These are phyloP conservation scores for Sceliomorpha sp. DNA, from an alignment of 2,888 invertebrate genomes.

Conservation along the genomic window DNA sequence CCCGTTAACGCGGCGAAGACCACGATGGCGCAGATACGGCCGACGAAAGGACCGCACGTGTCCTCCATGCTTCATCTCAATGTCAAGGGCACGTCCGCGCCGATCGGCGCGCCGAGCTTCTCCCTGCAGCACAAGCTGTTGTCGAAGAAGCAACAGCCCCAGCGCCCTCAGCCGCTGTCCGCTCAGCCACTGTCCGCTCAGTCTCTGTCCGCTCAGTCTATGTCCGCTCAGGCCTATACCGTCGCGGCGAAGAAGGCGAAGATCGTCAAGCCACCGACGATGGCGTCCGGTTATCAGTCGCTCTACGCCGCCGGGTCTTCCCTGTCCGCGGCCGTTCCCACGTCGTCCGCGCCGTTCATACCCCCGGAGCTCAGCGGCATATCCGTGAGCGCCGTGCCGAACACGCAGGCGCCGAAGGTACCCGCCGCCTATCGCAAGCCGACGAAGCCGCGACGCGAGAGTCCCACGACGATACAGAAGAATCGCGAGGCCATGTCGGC, in stretches of 20 bases:
- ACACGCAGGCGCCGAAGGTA: slow-evolving; percentile 45
- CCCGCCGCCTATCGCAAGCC: slow-evolving; percentile 48
- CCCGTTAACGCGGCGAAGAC: slow-evolving; percentile 62
- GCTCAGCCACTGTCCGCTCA: too few relatives aligned
- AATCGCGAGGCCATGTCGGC: slow-evolving; percentile 67
- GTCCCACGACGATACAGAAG: slow-evolving; percentile 52
- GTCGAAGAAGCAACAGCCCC: slow-evolving; percentile 72
- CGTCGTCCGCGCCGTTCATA: slow-evolving; percentile 55
- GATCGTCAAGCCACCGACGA: slow-evolving; percentile 14
- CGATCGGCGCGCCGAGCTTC: slow-evolving; percentile 1
- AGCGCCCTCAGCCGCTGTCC: slow-evolving; percentile 58
- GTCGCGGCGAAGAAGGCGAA: slow-evolving; percentile 64
- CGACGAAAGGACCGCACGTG: slow-evolving; percentile 71
- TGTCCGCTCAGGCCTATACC: slow-evolving; percentile 54
- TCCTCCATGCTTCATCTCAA: slow-evolving; percentile 67
- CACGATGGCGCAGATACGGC: slow-evolving; percentile 67
- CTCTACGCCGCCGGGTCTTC: slow-evolving; percentile 1
- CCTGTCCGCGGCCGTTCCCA: neutral
- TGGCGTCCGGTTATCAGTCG: slow-evolving; percentile 56
- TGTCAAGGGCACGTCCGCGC: slow-evolving; percentile 63
- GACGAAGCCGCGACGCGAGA: slow-evolving; percentile 40
- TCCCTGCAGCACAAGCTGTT: slow-evolving; percentile 73
- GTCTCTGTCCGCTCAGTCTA: neutral
- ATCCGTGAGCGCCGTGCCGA: slow-evolving; percentile 67
- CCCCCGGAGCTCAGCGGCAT: slow-evolving; percentile 69